Conservation (phyloP, 2,888 invertebrate genomes). For the Unio delphinus region DNA sequence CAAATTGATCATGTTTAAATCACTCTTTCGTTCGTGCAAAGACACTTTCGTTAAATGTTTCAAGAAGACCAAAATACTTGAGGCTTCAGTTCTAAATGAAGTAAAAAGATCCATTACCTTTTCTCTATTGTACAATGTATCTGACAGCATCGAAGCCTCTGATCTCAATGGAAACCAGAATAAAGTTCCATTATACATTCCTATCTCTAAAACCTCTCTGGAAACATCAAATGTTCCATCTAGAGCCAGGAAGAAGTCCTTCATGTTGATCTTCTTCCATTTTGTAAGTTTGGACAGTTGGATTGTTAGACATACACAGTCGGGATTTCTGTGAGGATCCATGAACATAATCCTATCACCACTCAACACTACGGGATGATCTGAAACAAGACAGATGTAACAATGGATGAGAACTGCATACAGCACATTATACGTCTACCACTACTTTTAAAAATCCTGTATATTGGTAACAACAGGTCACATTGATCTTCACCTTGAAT, state of each 20-base stretch:
- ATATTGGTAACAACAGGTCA: too few relatives aligned
- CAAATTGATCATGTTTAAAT: too few relatives aligned
- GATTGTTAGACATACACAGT: slow-evolving; percentile 31
- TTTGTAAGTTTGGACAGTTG: slow-evolving; percentile 16
- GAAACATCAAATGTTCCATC: slow-evolving; percentile 44
- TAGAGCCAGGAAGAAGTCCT: slow-evolving; percentile 37
- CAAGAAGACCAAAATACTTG: slow-evolving; percentile 60
- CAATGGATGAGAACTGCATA: too few relatives aligned
- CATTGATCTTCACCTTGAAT: too few relatives aligned
- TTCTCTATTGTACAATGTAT: slow-evolving; percentile 40
- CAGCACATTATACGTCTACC: too few relatives aligned
- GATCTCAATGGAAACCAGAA: slow-evolving; percentile 65
- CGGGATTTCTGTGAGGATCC: slow-evolving; percentile 49
- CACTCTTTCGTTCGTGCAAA: too few relatives aligned
- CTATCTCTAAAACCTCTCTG: slow-evolving; percentile 23
- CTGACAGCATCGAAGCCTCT: slow-evolving; percentile 47
- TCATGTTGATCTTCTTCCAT: slow-evolving; percentile 22
- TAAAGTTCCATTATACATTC: slow-evolving; percentile 56
- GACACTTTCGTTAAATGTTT: too few relatives aligned
- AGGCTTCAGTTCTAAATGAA: slow-evolving; percentile 53
- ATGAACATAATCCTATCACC: slow-evolving; percentile 56
- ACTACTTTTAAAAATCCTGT: too few relatives aligned
- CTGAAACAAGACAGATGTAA: slow-evolving; percentile 32
- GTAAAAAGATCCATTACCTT: slow-evolving; percentile 51
- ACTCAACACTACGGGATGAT: slow-evolving; percentile 61